Percentiles rank a stretch among this genome's conserved stretches.
phyloP scores from a whole-genome alignment of 2,888 invertebrate species.

The Hirtodrosophila alboralis region DNA sequence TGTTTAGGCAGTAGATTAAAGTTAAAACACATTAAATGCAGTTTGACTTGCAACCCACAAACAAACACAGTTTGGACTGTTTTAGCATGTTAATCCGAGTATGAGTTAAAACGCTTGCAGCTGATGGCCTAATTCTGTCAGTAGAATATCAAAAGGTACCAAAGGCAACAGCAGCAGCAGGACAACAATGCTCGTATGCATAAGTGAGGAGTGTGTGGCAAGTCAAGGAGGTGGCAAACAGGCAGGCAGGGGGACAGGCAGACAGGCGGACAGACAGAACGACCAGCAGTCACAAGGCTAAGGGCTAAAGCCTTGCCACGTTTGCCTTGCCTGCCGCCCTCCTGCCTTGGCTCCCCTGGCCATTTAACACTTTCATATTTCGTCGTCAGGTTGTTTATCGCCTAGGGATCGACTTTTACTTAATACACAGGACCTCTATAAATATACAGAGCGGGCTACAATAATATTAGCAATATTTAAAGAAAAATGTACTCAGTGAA shows the following conservation, averaged over 20 bases:
- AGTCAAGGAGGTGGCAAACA: constrained; percentile 29
- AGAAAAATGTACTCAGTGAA: no score
- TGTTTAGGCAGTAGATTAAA: constrained; percentile 20
- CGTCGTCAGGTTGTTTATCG: constrained; percentile 64
- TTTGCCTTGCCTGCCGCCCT: no score
- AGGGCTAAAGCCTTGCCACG: constrained; percentile 22
- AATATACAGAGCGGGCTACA: no score
- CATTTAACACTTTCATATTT: constrained; percentile 76
- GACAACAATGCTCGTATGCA: not conserved
- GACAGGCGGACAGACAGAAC: no score
- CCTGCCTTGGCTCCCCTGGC: constrained; percentile 34
- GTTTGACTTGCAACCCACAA: not conserved
- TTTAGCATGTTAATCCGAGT: constrained; percentile 53
- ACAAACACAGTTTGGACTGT: constrained; percentile 11
- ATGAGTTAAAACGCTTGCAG: constrained; percentile 45
- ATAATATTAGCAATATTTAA: no score
- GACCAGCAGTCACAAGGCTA: constrained; percentile 45
- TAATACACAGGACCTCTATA: no score
- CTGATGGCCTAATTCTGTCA: constrained; percentile 72
- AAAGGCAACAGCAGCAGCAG: constrained; percentile 31
- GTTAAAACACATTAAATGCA: constrained; percentile 1
- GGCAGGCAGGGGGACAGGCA: constrained; percentile 22
- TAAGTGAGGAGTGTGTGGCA: constrained; percentile 13
- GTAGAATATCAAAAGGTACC: constrained; percentile 53
- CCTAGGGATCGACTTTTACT: constrained; percentile 64